These are phyloP conservation scores for Athetis lepigone DNA, from an alignment of 2,888 invertebrate genomes.

Conservation along the genomic window DNA sequence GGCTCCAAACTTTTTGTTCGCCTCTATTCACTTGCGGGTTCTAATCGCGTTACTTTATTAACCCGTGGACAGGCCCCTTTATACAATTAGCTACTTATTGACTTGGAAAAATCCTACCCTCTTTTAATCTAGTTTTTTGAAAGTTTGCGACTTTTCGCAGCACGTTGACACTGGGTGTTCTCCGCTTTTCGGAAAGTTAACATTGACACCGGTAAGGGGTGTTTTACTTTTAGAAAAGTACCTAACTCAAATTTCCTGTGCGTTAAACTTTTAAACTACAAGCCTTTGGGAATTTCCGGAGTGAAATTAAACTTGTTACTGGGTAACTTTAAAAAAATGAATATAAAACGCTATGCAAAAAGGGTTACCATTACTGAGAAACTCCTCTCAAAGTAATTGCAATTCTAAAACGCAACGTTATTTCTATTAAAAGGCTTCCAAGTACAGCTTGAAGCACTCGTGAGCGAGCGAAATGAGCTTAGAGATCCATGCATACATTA, in stretches of 20 bases:
- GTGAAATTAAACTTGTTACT: conserved; percentile 40
- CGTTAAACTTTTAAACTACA: conserved; percentile 44
- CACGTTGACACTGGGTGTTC: conserved; percentile 43
- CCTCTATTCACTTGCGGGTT: conserved; percentile 80
- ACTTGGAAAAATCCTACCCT: conserved; percentile 71
- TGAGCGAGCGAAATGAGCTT: conserved; percentile 59
- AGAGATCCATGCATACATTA: conserved; percentile 63
- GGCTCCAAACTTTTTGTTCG: conserved; percentile 71
- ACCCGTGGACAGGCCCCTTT: conserved; percentile 84
- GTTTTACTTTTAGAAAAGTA: conserved; percentile 51
- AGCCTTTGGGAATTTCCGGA: conserved; percentile 42
- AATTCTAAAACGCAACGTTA: conserved; percentile 53
- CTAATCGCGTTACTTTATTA: conserved; percentile 85
- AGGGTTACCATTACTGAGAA: conserved; percentile 30
- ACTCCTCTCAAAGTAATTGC: conserved; percentile 45
- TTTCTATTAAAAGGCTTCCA: conserved; percentile 59
- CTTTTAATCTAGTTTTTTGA: conserved; percentile 66
- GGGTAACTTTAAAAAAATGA: conserved; percentile 35
- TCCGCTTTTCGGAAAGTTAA: conserved; percentile 62
- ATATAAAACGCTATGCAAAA: conserved; percentile 29
- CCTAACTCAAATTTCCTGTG: conserved; percentile 54
- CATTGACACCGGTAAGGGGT: conserved; percentile 48
- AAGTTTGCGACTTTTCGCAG: conserved; percentile 49
- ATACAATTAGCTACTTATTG: conserved; percentile 84
- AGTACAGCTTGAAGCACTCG: conserved; percentile 58